These are phyloP conservation scores for Microplitis deprimator DNA, from an alignment of 2,888 invertebrate species.

Conservation along the genomic window DNA sequence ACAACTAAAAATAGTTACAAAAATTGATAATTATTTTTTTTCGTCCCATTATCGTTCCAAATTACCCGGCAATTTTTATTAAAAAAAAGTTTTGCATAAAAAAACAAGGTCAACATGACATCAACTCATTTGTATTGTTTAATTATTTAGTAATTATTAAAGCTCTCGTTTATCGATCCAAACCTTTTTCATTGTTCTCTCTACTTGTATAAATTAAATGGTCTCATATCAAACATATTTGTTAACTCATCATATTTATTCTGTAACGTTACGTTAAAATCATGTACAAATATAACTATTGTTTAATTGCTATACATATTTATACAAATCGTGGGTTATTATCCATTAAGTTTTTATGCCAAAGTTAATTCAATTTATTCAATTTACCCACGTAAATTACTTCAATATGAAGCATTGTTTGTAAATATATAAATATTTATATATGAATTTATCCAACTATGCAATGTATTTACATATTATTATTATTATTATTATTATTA, in stretches of 20 bases:
- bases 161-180: not conserved
- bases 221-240: not conserved
- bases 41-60: no score
- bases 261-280: not conserved
- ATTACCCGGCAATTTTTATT: no score
- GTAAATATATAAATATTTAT: not conserved
- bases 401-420: not conserved
- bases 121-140: not conserved
- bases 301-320: not conserved
- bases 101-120: not conserved
- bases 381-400: not conserved
- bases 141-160: not conserved
- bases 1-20: no score
- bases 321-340: not conserved
- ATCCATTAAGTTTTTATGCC: not conserved
- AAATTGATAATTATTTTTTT: no score
- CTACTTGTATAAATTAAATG: no score
- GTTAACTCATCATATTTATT: not conserved
- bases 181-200: not conserved
- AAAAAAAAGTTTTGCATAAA: not conserved
- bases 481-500: not conserved
- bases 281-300: not conserved
- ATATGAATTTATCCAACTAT: not conserved
- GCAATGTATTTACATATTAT: not conserved
- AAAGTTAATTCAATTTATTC: not conserved